phyloP scores from a whole-genome alignment of 2,888 invertebrate genomes.

The Sepiola atlantica region DNA sequence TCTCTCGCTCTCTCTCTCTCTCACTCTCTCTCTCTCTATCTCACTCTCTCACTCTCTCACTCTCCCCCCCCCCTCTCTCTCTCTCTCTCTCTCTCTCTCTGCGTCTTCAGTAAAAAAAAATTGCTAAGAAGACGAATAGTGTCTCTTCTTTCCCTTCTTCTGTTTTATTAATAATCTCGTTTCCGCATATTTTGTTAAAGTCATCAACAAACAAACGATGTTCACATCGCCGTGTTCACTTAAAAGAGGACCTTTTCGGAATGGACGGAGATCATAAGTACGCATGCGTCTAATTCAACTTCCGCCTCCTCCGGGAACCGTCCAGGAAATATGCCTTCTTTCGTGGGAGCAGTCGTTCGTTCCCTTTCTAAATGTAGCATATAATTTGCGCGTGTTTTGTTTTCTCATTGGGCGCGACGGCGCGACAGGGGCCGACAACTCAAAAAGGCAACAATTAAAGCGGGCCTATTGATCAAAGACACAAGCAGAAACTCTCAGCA shows the following conservation, averaged over 20 bases:
- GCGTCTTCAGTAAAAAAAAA: not conserved
- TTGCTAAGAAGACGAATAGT: not conserved
- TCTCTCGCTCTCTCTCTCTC: not conserved
- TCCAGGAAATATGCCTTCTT: not conserved
- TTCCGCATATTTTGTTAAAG: conserved; percentile 8
- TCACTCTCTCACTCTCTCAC: not conserved
- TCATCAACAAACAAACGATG: not conserved
- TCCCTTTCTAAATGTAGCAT: not conserved
- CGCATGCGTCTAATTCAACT: not conserved
- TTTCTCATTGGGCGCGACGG: not conserved
- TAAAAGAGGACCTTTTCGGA: not conserved
- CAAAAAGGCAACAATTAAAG: not conserved
- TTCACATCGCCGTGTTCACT: not conserved
- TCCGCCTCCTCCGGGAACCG: not conserved
- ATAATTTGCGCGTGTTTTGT: not conserved
- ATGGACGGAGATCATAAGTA: not conserved
- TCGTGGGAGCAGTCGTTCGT: not conserved
- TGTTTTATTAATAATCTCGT: not conserved
- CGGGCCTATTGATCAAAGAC: not conserved
- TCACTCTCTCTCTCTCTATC: not conserved
- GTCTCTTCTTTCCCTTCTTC: not conserved
- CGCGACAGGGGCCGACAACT: conserved; percentile 32
- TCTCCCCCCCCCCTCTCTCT: too few species aligned
- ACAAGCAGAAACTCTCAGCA: not conserved
- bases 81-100: not conserved